Evolutionary conservation across 2,797 vertebrate species (phyloP).

Genomic region (Microchirus variegatus): DNA sequence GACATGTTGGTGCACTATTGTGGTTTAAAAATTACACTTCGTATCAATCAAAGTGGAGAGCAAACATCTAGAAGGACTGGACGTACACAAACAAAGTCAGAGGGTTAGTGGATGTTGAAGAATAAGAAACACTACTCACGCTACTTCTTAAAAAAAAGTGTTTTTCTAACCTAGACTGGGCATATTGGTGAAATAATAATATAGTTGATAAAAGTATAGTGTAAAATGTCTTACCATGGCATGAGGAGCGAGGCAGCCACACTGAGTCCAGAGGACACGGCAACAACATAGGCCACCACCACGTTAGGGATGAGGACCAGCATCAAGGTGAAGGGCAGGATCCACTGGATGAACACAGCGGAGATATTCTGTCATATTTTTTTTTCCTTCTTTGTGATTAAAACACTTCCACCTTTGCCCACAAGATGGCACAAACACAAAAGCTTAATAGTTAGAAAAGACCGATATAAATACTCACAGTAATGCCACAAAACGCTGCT

Average conservation of each 20-base stretch:
- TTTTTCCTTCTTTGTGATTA: not conserved
- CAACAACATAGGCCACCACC: slow-evolving; percentile 89
- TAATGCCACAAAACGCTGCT: slow-evolving; percentile 91
- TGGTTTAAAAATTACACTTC: slow-evolving; percentile 31
- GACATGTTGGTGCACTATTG: slow-evolving; percentile 16
- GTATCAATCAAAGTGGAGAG: slow-evolving; percentile 18
- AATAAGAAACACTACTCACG: too few relatives aligned
- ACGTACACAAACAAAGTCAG: slow-evolving; percentile 6
- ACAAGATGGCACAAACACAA: slow-evolving; percentile 48
- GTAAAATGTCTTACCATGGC: slow-evolving; percentile 87
- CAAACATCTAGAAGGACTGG: slow-evolving; percentile 1
- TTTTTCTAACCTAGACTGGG: too few relatives aligned
- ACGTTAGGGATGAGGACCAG: slow-evolving; percentile 90
- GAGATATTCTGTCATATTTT: not conserved
- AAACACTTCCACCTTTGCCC: slow-evolving; percentile 12
- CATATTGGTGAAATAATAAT: too few relatives aligned
- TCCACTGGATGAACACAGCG: slow-evolving; percentile 79
- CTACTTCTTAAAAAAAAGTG: too few relatives aligned
- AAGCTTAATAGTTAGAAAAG: not conserved
- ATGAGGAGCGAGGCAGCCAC: slow-evolving; percentile 92
- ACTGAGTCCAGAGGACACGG: slow-evolving; percentile 91
- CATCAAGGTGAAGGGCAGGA: slow-evolving; percentile 93
- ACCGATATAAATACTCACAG: too few relatives aligned
- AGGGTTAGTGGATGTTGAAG: not conserved
- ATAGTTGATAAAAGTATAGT: not conserved